Conservation (phyloP, 35 echinoderm and acorn worm genomes). For the Hemicentrotus pulcherrimus region DNA sequence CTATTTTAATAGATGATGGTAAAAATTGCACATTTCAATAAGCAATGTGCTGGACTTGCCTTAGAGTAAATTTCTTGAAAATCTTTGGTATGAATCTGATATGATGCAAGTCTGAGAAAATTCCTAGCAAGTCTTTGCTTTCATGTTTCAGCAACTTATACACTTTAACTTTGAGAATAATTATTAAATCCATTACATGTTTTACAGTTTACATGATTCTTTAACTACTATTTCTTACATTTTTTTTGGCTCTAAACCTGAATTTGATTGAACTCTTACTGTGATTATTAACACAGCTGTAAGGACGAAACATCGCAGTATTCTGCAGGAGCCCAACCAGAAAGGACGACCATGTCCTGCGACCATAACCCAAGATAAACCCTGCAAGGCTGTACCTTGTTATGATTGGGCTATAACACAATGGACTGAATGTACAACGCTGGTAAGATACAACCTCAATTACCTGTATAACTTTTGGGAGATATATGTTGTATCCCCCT, state of each 20-base stretch:
- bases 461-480: too few relatives aligned
- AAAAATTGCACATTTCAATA: too few relatives aligned
- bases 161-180: too few relatives aligned
- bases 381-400: conserved; percentile 86
- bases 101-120: too few relatives aligned
- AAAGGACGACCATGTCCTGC: conserved; percentile 74
- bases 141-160: background rate
- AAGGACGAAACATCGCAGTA: conserved; percentile 54
- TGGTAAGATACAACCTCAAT: conserved; percentile 43
- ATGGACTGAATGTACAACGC: conserved; percentile 65
- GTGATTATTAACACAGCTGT: conserved; percentile 60
- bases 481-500: too few relatives aligned
- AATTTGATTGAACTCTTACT: background rate
- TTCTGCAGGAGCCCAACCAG: conserved; percentile 69
- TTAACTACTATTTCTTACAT: background rate
- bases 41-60: too few relatives aligned
- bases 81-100: too few relatives aligned
- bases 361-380: conserved; percentile 62
- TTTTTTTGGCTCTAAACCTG: background rate
- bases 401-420: conserved; percentile 70
- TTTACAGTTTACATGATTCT: too few relatives aligned
- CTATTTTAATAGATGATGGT: too few relatives aligned
- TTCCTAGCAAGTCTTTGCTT: too few relatives aligned
- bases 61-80: too few relatives aligned
- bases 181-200: too few relatives aligned